Base-by-base conservation (phyloP, 2,113 vertebrate species). In the Lynx canadensis region DNA sequence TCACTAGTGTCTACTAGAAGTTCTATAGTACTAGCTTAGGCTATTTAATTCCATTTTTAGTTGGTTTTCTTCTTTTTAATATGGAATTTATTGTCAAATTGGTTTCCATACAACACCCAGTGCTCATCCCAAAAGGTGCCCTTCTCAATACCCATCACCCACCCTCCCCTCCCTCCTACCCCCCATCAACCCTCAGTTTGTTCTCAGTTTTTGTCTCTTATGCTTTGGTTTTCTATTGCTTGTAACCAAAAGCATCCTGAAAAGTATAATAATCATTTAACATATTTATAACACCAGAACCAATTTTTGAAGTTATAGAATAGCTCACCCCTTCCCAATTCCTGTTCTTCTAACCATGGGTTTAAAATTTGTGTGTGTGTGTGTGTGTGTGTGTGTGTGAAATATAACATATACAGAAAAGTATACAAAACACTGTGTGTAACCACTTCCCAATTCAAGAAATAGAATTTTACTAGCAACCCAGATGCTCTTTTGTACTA, bases 241-340 rank as follows among this genome's bases (percentile, higher is more conserved):
- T 79, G 25, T 38, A 85, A 85, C 21, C 29, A 88, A 74, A 93
- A 69, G 7, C 63, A 19, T 15, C 50, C 19, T 66, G 10, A 21
- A 16, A 84, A 79, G 86, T 45, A 21, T 80, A 79, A 45, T 31
- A 48, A 25, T 18, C 11, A 85, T 89, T 94, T 79, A 90, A 79
- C 60, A 93, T 71, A 79, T 94, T 94, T 71, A 12, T 52, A 80
- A 63, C 11, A 73, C 41, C 50, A 55, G 31, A 81, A 86, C 10
- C 31, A 81, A 60, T 87, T 91, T 81, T 74, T 87, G 25, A 96
- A 94, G 65, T 79, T 71, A 60, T 21, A 71, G 52, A 79, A 89
- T 45, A 63, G 52, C 31, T 55, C 29, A 73, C 8, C 4, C 5
- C 25, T 81, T 29, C 12, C 8, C 33, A 1, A 48, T 6, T 50